These are phyloP conservation scores for Drosophila cracens DNA, from an alignment of 2,888 invertebrate species.

Conservation along the genomic window DNA sequence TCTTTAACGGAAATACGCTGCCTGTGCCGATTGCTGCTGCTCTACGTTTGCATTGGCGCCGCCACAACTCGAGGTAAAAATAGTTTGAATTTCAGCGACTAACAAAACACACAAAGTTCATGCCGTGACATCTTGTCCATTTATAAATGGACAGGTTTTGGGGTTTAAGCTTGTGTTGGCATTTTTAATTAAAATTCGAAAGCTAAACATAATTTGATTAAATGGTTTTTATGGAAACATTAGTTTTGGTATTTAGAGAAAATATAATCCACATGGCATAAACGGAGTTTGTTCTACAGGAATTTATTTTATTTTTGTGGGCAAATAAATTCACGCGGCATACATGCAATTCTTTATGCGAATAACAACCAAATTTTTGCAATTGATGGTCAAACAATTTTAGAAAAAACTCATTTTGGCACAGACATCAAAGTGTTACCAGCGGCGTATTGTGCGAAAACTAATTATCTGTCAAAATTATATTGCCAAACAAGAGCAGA, in stretches of 20 bases:
- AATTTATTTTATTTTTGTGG: constrained; percentile 1
- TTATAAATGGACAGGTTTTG: not conserved
- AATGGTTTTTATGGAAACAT: not conserved
- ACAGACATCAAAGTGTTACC: constrained; percentile 48
- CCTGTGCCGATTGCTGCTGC: constrained; percentile 62
- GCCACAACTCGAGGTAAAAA: constrained; percentile 71
- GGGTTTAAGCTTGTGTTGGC: not conserved
- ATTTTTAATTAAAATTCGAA: not conserved
- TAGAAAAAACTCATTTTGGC: constrained; percentile 22
- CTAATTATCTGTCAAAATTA: constrained; percentile 76
- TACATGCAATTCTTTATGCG: not conserved
- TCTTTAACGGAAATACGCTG: constrained; percentile 60
- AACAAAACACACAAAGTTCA: constrained; percentile 2
- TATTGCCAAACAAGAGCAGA: constrained; percentile 49
- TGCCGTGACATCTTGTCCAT: not conserved
- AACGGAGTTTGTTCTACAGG: not conserved
- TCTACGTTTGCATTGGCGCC: constrained; percentile 73
- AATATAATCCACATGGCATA: not conserved
- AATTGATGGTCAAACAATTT: constrained; percentile 10
- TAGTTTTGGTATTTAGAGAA: not conserved
- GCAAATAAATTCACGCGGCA: not conserved
- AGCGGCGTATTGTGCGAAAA: constrained; percentile 60
- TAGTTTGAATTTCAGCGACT: constrained; percentile 45
- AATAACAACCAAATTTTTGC: not conserved
- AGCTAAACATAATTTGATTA: not conserved